These are phyloP conservation scores for Phaethon lepturus DNA, from an alignment of 2,113 vertebrate genomes.

Conservation along the genomic window DNA sequence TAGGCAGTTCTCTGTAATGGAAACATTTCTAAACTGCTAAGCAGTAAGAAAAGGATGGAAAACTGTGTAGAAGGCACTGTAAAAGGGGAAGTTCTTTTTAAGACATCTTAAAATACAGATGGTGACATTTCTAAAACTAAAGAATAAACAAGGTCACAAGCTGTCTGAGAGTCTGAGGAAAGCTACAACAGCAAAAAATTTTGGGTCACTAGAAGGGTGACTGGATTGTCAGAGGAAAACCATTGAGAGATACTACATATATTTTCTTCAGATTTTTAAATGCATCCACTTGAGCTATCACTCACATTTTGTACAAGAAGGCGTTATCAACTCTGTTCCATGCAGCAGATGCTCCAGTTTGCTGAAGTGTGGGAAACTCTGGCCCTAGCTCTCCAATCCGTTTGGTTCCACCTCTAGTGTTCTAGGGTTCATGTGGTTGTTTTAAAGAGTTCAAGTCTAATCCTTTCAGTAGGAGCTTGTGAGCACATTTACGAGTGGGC, in stretches of 20 bases:
- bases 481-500: neutral
- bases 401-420: neutral
- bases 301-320: neutral
- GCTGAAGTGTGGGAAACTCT: neutral
- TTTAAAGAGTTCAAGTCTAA: neutral
- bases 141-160: neutral
- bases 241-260: neutral
- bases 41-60: neutral
- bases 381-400: neutral
- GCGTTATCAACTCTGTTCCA: neutral
- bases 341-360: neutral
- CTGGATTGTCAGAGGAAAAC: neutral
- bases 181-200: neutral
- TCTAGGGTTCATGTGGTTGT: neutral
- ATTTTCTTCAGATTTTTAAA: neutral
- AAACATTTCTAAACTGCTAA: neutral
- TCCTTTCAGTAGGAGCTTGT: neutral
- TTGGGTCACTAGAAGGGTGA: neutral
- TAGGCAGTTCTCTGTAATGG: neutral
- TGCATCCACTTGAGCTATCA: neutral
- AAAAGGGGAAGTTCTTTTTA: constrained; percentile 12
- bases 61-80: neutral
- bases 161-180: neutral
- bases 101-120: neutral
- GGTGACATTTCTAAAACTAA: neutral